Evolutionary conservation across 2,797 vertebrate genomes (phyloP).

Genomic region (Sebastes melanostomus): DNA sequence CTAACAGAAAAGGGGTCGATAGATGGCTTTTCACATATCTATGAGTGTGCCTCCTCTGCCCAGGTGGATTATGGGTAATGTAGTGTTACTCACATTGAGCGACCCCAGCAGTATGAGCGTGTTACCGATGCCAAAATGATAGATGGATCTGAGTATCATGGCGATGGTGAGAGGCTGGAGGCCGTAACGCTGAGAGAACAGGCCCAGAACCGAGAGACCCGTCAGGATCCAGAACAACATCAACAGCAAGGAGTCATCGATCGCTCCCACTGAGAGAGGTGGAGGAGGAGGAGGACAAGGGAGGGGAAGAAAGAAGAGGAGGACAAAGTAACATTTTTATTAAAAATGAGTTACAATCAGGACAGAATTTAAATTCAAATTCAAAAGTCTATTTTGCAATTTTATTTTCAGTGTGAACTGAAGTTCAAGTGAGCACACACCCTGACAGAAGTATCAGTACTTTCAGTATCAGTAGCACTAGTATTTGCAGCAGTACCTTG

Average conservation of each 20-base stretch:
- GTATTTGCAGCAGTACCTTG: conserved; percentile 62
- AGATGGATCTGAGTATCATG: conserved; percentile 91
- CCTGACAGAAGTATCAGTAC: background rate
- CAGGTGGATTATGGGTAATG: conserved; percentile 76
- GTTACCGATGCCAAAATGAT: conserved; percentile 94
- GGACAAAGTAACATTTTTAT: too few relatives aligned
- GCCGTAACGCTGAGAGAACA: conserved; percentile 91
- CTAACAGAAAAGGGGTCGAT: too few relatives aligned
- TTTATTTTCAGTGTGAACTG: too few relatives aligned
- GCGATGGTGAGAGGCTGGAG: conserved; percentile 91
- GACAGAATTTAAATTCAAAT: too few relatives aligned
- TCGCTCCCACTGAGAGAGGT: conserved; percentile 75
- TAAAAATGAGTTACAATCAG: too few relatives aligned
- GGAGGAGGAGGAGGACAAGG: background rate
- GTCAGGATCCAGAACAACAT: conserved; percentile 93
- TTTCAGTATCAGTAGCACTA: background rate
- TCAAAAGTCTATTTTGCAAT: too few relatives aligned
- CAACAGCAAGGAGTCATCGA: conserved; percentile 89
- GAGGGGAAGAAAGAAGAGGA: background rate
- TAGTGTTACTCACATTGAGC: conserved; percentile 88
- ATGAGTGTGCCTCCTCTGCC: background rate
- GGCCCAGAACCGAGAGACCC: conserved; percentile 88
- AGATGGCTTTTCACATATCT: too few relatives aligned
- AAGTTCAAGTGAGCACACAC: too few relatives aligned
- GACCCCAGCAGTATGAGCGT: conserved; percentile 91